phyloP scores from a whole-genome alignment of 92 coral and sea anemone genomes.

The Paragorgia papillata region DNA sequence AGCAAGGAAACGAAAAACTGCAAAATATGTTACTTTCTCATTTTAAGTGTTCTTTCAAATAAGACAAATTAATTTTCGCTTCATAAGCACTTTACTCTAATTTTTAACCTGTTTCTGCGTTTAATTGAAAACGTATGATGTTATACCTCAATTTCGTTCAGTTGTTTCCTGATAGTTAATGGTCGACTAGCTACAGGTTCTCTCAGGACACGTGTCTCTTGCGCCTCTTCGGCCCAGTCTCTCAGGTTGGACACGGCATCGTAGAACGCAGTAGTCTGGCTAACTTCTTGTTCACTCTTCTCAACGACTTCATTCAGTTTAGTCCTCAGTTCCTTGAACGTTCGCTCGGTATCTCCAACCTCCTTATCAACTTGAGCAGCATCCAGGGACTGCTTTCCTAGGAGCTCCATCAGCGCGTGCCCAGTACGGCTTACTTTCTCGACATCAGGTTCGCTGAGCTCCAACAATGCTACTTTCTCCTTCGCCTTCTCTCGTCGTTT shows the following conservation, averaged over 20 bases:
- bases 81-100: no score
- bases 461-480: slow-evolving; percentile 65
- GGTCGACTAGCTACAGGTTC: slow-evolving; percentile 91
- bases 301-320: slow-evolving; percentile 58
- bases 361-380: slow-evolving; percentile 71
- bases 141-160: slow-evolving; percentile 87
- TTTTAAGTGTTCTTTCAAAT: no score
- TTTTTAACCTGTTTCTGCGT: no score
- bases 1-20: no score
- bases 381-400: slow-evolving; percentile 79
- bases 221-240: slow-evolving; percentile 80
- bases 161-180: slow-evolving; percentile 79
- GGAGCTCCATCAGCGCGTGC: slow-evolving; percentile 57
- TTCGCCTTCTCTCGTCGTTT: slow-evolving; percentile 67
- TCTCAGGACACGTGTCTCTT: slow-evolving; percentile 80
- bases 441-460: slow-evolving; percentile 58
- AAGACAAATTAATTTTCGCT: no score
- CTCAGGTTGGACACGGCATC: slow-evolving; percentile 79
- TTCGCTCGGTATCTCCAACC: slow-evolving; percentile 61
- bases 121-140: no score
- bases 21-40: no score
- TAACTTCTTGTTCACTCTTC: slow-evolving; percentile 55
- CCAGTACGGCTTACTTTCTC: slow-evolving; percentile 58
- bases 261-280: slow-evolving; percentile 74
- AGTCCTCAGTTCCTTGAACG: slow-evolving; percentile 69